A percentile compares a stretch with the other conserved stretches of the same genome.
Evolutionary conservation across 2,888 invertebrate genomes (phyloP).

Genomic region (Tenthredo distinguenda): DNA sequence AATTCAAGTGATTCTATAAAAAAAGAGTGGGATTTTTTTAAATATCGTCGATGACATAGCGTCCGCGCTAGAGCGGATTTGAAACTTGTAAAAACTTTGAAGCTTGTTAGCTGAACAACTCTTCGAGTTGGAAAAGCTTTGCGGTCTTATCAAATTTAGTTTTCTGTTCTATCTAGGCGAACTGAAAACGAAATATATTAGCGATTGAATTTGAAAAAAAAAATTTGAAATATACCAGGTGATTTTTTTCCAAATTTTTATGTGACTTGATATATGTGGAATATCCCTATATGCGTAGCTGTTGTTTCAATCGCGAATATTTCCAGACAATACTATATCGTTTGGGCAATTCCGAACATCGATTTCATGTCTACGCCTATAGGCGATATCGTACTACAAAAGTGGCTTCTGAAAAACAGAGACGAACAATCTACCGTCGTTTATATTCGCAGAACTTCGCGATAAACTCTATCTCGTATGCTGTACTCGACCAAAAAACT

Average conservation of each 20-base stretch:
- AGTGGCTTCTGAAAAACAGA: neutral
- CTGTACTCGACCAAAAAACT: neutral
- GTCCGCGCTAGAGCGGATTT: neutral
- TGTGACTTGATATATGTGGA: neutral
- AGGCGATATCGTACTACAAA: neutral
- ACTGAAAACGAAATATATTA: neutral
- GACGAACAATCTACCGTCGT: neutral
- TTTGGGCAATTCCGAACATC: neutral
- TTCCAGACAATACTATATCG: neutral
- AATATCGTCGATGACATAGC: neutral
- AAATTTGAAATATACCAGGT: neutral
- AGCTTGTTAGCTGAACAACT: neutral
- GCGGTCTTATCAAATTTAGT: neutral
- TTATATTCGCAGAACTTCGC: neutral
- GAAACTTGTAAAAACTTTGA: neutral
- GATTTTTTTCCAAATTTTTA: neutral
- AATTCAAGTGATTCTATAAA: neutral
- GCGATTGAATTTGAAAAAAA: neutral
- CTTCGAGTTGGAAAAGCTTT: neutral
- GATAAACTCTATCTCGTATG: neutral
- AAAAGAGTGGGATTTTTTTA: neutral
- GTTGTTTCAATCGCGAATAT: neutral
- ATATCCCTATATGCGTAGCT: neutral
- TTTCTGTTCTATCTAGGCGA: neutral
- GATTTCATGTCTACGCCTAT: neutral